These are phyloP conservation scores for Pterobdella sp. DNA, from an alignment of 2,888 invertebrate species.

Conservation along the genomic window DNA sequence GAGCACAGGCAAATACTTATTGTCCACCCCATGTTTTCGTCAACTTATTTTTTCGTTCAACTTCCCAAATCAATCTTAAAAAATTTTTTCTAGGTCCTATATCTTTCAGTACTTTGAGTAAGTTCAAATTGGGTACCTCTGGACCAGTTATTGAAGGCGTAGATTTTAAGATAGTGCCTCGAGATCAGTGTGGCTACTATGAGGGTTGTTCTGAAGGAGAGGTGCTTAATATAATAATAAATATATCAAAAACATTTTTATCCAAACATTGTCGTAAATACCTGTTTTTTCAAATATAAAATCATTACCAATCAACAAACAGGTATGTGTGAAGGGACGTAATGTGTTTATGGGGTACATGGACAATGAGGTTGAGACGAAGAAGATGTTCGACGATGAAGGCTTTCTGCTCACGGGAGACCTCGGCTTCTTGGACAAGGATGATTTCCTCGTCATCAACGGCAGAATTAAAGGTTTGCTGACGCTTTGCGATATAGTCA, in stretches of 20 bases:
- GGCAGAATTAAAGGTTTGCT: conserved; percentile 56
- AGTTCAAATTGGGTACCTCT: neutral
- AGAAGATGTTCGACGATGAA: conserved; percentile 64
- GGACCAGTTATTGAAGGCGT: neutral
- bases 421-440: conserved; percentile 68
- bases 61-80: no score
- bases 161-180: neutral
- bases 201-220: neutral
- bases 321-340: conserved; percentile 72
- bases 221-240: neutral
- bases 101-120: neutral
- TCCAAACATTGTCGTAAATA: neutral
- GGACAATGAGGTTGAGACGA: conserved; percentile 66
- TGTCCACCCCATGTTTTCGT: conserved; percentile 3
- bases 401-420: conserved; percentile 87
- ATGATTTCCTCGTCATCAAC: conserved; percentile 68
- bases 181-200: neutral
- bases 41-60: neutral
- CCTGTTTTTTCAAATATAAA: neutral
- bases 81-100: neutral
- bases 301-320: neutral
- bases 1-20: conserved; percentile 41
- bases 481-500: neutral
- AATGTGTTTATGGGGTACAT: conserved; percentile 88
- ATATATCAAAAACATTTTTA: neutral